phyloP scores from a whole-genome alignment of 1,140 invertebrate species.

The Muscidifurax raptorellus region DNA sequence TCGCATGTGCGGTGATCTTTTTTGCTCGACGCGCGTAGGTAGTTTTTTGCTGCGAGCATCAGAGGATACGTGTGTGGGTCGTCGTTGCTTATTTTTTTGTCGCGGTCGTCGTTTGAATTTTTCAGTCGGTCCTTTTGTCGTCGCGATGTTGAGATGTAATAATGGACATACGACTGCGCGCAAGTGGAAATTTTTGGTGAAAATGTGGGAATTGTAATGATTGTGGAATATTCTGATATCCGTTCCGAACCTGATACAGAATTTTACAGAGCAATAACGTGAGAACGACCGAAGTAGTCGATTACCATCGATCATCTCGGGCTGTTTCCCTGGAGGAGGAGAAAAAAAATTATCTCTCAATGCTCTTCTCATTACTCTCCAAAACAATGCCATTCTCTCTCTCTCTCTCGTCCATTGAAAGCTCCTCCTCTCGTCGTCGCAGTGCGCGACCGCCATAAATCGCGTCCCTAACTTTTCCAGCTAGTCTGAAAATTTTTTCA shows the following conservation, averaged over 20 bases:
- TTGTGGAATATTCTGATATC: too few relatives aligned
- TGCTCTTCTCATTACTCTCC: constrained; percentile 16
- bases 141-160: not conserved
- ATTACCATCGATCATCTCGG: too few relatives aligned
- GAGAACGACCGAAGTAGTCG: too few relatives aligned
- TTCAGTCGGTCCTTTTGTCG: not conserved
- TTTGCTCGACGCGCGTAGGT: not conserved
- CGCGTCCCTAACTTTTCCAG: constrained; percentile 19
- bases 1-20: not conserved
- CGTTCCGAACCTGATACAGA: too few relatives aligned
- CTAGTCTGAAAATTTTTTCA: not conserved
- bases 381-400: constrained; percentile 40
- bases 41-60: too few relatives aligned
- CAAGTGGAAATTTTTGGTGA: too few relatives aligned
- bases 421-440: not conserved
- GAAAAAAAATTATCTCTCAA: not conserved
- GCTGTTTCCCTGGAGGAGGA: not conserved
- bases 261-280: not conserved
- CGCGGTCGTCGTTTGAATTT: not conserved
- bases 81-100: not conserved
- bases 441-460: constrained; percentile 24
- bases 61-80: not conserved
- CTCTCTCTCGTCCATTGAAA: constrained; percentile 29
- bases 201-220: too few relatives aligned
- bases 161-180: too few relatives aligned